Conservation (phyloP, 2,888 invertebrate genomes). For the Zeuzera pyrina region DNA sequence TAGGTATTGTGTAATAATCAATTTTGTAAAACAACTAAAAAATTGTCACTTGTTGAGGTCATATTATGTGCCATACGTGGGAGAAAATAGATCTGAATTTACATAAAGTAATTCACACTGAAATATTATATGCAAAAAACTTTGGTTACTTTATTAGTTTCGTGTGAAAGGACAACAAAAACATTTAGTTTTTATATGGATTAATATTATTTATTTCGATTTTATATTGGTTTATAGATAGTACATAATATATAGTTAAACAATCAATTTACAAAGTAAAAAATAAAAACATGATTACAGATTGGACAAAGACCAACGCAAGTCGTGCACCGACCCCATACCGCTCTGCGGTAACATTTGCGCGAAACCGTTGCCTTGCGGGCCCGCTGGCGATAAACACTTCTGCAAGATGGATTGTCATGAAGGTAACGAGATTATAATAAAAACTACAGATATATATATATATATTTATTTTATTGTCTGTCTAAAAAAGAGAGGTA, state of each 20-base stretch:
- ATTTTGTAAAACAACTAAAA: no score
- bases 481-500: not conserved
- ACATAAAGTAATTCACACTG: no score
- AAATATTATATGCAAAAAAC: no score
- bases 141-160: no score
- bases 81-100: no score
- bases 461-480: not conserved
- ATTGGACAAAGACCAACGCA: conserved; percentile 60
- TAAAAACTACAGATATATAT: not conserved
- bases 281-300: conserved; percentile 19
- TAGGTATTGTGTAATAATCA: no score
- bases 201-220: not conserved
- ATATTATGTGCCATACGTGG: no score
- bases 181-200: not conserved
- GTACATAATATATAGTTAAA: not conserved
- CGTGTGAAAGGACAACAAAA: no score
- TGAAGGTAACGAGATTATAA: conserved; percentile 47
- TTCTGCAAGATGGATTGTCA: conserved; percentile 78
- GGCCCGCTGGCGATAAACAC: conserved; percentile 77
- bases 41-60: no score
- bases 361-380: conserved; percentile 78
- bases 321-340: conserved; percentile 84
- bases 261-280: not conserved
- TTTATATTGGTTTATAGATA: not conserved
- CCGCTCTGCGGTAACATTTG: conserved; percentile 84